These are phyloP conservation scores for Caerostris extrusa DNA, from an alignment of 1,140 invertebrate genomes.

Conservation along the genomic window DNA sequence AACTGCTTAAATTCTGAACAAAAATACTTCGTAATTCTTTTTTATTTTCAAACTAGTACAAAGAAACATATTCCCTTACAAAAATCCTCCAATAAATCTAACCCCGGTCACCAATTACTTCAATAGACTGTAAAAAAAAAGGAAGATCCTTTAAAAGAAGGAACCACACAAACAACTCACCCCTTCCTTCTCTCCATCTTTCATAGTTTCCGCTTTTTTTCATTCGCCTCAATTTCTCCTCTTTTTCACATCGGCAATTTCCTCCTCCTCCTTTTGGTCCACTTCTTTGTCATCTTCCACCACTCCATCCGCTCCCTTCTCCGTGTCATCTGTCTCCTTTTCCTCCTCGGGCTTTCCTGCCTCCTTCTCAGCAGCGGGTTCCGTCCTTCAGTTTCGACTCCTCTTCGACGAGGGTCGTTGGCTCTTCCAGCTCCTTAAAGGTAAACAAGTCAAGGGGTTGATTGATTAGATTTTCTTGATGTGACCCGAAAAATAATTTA, in stretches of 20 bases:
- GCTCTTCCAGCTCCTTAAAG: conserved; percentile 56
- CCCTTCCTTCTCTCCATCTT: conserved; percentile 49
- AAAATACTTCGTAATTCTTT: too few relatives aligned
- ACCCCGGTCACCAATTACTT: neutral
- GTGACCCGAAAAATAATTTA: neutral
- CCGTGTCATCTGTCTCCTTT: conserved; percentile 37
- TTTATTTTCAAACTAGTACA: neutral
- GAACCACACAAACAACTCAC: conserved; percentile 15
- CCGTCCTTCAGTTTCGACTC: conserved; percentile 47
- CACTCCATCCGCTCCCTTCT: conserved; percentile 4
- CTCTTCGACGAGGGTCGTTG: conserved; percentile 61
- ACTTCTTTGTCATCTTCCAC: conserved; percentile 42
- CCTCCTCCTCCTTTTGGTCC: conserved; percentile 23
- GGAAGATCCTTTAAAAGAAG: neutral
- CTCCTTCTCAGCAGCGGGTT: conserved; percentile 26
- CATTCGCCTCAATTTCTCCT: conserved; percentile 53
- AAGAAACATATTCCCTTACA: neutral
- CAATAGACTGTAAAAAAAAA: neutral
- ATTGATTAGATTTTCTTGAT: neutral
- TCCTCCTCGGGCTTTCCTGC: conserved; percentile 11
- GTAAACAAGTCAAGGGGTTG: neutral
- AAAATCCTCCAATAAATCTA: neutral
- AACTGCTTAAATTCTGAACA: too few relatives aligned
- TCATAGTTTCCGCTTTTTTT: conserved; percentile 50
- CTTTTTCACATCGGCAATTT: conserved; percentile 31